Evolutionary conservation across 2,113 vertebrate species (phyloP).

Genomic region (Eretmochelys imbricata): DNA sequence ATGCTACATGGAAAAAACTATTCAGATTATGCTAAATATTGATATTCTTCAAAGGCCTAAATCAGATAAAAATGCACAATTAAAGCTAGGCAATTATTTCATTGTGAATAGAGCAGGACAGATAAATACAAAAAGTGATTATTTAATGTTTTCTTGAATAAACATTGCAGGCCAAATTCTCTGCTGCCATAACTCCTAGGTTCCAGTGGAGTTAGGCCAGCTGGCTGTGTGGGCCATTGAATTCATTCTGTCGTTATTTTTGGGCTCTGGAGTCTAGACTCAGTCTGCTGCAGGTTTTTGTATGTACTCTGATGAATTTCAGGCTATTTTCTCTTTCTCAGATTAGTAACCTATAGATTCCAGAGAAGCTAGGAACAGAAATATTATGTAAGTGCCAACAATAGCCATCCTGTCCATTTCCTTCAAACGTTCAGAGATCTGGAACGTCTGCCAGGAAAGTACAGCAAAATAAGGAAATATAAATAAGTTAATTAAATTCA

Average conservation of each 20-base stretch:
- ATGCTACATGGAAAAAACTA: neutral
- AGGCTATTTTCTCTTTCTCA: neutral
- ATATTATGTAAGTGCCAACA: neutral
- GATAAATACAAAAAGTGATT: neutral
- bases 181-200: neutral
- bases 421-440: neutral
- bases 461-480: neutral
- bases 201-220: neutral
- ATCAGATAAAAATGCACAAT: neutral
- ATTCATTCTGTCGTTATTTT: neutral
- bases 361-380: neutral
- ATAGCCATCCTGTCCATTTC: neutral
- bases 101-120: neutral
- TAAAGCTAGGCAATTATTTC: neutral
- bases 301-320: neutral
- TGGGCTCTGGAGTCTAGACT: neutral
- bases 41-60: slow-evolving; percentile 4
- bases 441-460: neutral
- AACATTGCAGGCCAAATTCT: neutral
- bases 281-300: neutral
- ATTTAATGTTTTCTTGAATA: neutral
- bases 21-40: neutral
- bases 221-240: neutral
- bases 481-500: neutral
- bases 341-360: neutral